Evolutionary conservation across 2,113 vertebrate genomes (phyloP).

Genomic region (Manacus vitellinus): DNA sequence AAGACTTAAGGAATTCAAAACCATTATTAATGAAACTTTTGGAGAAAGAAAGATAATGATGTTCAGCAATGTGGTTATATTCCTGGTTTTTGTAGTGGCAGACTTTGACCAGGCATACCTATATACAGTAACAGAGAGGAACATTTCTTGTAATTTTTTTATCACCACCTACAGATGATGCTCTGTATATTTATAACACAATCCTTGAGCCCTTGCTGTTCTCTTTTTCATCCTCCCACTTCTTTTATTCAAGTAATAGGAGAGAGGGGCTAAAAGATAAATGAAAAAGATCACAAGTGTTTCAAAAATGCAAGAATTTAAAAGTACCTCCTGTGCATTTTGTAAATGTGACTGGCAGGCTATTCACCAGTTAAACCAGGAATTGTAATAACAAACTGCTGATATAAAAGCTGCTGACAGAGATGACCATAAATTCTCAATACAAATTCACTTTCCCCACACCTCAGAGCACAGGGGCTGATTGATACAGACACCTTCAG

Average conservation of each 20-base stretch:
- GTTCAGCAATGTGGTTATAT: background rate
- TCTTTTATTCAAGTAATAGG: slow-evolving; percentile 34
- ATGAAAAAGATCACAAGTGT: background rate
- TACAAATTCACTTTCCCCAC: background rate
- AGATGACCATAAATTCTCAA: background rate
- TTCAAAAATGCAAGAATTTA: background rate
- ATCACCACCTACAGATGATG: slow-evolving; percentile 52
- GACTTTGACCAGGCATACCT: slow-evolving; percentile 33
- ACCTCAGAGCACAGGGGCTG: background rate
- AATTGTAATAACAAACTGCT: background rate
- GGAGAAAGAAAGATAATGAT: background rate
- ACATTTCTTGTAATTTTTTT: slow-evolving; percentile 50
- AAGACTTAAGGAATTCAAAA: background rate
- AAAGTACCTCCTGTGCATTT: background rate
- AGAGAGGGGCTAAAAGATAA: background rate
- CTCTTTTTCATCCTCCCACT: slow-evolving; percentile 58
- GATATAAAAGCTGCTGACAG: background rate
- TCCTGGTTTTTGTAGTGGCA: slow-evolving; percentile 30
- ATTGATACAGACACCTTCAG: background rate
- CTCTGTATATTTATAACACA: slow-evolving; percentile 42
- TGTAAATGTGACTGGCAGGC: background rate
- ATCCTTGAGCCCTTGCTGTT: slow-evolving; percentile 39
- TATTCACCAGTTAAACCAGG: background rate
- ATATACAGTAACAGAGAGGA: slow-evolving; percentile 21
- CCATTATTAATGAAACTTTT: background rate